Conservation (phyloP, 2,797 vertebrate species). For the Chaenodraco wilsoni region DNA sequence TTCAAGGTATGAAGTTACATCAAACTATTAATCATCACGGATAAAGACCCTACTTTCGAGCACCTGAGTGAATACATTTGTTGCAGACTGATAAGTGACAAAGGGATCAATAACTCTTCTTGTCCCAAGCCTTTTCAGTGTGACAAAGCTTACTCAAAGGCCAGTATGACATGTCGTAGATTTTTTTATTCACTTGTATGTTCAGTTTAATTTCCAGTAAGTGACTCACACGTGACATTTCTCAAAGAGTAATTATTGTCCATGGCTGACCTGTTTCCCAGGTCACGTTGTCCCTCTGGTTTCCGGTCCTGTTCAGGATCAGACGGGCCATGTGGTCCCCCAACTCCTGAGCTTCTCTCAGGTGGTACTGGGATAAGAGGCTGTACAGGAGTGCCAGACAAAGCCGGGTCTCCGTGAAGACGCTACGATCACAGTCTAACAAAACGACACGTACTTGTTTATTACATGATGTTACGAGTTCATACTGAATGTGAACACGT, state of each 20-base stretch:
- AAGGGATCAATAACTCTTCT: neutral
- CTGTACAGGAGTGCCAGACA: constrained; percentile 92
- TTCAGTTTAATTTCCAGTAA: neutral
- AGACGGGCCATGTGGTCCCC: constrained; percentile 89
- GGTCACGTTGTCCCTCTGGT: constrained; percentile 50
- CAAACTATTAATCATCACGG: neutral
- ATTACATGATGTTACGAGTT: neutral
- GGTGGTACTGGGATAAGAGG: constrained; percentile 88
- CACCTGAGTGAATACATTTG: neutral
- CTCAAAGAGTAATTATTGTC: neutral
- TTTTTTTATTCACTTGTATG: neutral
- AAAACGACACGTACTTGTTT: constrained; percentile 6
- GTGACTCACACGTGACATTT: neutral
- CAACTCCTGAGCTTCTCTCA: constrained; percentile 92
- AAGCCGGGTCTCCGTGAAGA: constrained; percentile 88
- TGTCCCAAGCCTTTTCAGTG: neutral
- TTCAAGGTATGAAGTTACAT: neutral
- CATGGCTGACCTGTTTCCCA: constrained; percentile 46
- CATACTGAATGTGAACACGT: neutral
- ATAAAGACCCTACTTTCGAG: neutral
- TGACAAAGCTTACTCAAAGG: neutral
- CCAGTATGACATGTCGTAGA: neutral
- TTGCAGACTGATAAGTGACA: neutral
- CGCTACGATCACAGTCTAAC: constrained; percentile 79
- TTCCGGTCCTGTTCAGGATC: constrained; percentile 78